Evolutionary conservation across 2,113 vertebrate genomes (phyloP).

Genomic region (Lanius collurio): DNA sequence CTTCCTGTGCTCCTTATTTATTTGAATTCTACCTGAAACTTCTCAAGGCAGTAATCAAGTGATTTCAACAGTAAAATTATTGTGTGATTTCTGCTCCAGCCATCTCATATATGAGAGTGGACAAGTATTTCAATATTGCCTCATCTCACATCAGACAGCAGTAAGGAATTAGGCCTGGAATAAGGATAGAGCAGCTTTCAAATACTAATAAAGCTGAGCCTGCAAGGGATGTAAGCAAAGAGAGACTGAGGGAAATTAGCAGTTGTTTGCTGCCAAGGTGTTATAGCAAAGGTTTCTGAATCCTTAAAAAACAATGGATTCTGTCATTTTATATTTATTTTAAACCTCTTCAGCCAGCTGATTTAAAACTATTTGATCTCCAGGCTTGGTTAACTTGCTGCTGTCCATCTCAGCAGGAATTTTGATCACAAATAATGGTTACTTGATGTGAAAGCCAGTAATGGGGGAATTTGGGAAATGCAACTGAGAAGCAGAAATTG

Average conservation of each 20-base stretch:
- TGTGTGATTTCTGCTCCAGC: not conserved
- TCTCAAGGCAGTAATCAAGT: not conserved
- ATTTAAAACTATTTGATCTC: not conserved
- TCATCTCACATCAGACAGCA: not conserved
- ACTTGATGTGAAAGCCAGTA: accelerated
- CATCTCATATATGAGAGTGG: too few species aligned
- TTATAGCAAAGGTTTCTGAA: not conserved
- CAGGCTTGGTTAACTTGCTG: not conserved
- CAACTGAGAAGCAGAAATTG: not conserved
- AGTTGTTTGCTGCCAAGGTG: not conserved
- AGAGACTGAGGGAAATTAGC: not conserved
- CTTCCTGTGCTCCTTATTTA: not conserved
- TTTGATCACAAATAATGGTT: not conserved
- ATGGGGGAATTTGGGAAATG: not conserved
- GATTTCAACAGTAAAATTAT: not conserved
- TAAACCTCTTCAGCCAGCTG: not conserved
- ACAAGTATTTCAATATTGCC: not conserved
- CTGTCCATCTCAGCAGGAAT: not conserved
- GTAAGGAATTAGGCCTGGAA: not conserved
- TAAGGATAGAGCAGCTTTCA: not conserved
- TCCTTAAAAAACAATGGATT: not conserved
- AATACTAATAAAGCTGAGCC: not conserved
- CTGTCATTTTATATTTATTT: not conserved
- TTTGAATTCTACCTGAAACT: not conserved
- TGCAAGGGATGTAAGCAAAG: not conserved